Evolutionary conservation across 2,888 invertebrate species (phyloP), one percentile per base, ranked within the genome.

Genomic region (Unio pictorum): DNA sequence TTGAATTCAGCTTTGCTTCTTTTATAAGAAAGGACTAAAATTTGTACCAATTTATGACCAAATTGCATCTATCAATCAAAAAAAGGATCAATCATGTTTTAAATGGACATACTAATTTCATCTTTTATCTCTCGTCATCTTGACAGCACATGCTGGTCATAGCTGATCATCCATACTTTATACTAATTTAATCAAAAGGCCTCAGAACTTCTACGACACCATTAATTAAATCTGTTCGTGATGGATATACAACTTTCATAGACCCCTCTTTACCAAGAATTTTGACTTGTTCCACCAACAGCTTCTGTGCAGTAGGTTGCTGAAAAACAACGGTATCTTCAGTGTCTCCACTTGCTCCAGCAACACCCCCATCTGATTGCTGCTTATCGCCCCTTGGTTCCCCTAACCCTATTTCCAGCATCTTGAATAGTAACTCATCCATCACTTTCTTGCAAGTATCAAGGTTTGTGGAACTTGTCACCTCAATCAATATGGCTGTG

Each of bases 231-330:
- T 96, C 95, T 1, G 93, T 92, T 80, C 94, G 92, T 0, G 95
- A 94, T 0, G 96, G 96, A 89, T 94, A 96, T 4, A 95, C 92
- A n/a, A 93, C 92, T 85, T 94, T 94, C 78, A 95, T 90, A 76
- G 93, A 93, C 15, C 94, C 94, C 75, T 94, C 93, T 56, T 86
- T 88, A 79, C 95, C 94, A 0, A 94, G 92, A 5, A 94, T 92
- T 89, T 93, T 93, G 0, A 95, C 93, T 92, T 95, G 94, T 79
- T 93, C 92, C 1, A 94, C 91, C 20, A 88, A 78, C 20, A 89
- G 76, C 60, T 72, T 74, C 30, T 80, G 74, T 15, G 73, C 68
- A 23, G 57, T 20, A 55, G 26, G 26, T 63, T n/a, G n/a, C 55
- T 67, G 55, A 55, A 67, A 63, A 18, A 71, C 74, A 30, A 60